A percentile compares a stretch with the other conserved stretches of the same genome.
Evolutionary conservation across 2,797 vertebrate genomes (phyloP).

Genomic region (Trichosurus vulpecula): DNA sequence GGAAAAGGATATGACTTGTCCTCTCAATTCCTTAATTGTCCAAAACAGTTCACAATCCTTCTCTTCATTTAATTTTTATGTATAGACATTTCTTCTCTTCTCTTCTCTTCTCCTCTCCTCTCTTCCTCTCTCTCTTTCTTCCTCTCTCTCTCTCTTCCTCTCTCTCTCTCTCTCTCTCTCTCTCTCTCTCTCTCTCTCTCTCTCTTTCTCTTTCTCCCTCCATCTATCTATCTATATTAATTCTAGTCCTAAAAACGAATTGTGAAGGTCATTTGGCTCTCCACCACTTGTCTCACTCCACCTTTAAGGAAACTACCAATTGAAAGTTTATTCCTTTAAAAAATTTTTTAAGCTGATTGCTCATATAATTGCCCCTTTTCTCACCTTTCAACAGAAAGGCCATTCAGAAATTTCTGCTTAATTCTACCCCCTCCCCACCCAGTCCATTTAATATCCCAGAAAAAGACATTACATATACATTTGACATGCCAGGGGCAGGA

Average conservation of each 20-base stretch:
- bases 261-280: neutral
- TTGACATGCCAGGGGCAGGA: neutral
- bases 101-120: too few species aligned
- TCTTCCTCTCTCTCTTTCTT: too few species aligned
- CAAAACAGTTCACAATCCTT: neutral
- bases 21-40: neutral
- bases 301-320: neutral
- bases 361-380: neutral
- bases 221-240: neutral
- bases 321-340: neutral
- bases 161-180: too few species aligned
- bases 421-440: neutral
- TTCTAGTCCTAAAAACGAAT: neutral
- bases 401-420: neutral
- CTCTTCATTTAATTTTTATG: too few species aligned
- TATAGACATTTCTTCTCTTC: too few species aligned
- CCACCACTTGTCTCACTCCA: neutral
- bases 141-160: too few species aligned
- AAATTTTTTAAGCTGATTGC: neutral
- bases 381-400: neutral
- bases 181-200: too few species aligned
- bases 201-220: too few species aligned
- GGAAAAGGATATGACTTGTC: neutral
- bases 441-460: neutral
- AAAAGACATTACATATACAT: neutral